These are phyloP conservation scores for Empidonax alnorum DNA, from an alignment of 2,113 vertebrate species.

Conservation along the genomic window DNA sequence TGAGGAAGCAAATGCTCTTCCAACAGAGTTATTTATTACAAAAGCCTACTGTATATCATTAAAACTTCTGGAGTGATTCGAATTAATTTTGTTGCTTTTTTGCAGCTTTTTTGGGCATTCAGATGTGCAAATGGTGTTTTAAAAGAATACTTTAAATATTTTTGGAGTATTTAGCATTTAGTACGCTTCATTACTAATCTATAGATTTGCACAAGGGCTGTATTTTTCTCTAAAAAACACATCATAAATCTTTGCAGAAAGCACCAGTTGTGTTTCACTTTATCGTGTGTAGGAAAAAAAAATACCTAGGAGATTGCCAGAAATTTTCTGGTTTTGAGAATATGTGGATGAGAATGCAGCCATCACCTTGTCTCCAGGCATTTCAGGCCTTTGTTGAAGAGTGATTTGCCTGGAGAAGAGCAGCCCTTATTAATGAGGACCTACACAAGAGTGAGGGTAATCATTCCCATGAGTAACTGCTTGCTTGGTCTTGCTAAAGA, in stretches of 20 bases:
- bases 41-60: not conserved
- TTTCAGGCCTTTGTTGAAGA: not conserved
- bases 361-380: not conserved
- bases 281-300: not conserved
- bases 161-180: not conserved
- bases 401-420: not conserved
- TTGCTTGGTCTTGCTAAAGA: not conserved
- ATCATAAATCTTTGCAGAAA: not conserved
- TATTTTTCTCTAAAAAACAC: not conserved
- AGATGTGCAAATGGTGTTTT: not conserved
- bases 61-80: not conserved
- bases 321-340: not conserved
- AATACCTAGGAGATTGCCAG: not conserved
- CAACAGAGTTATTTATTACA: not conserved
- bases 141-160: not conserved
- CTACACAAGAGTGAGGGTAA: not conserved
- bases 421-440: not conserved
- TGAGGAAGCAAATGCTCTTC: not conserved
- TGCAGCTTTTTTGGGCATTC: not conserved
- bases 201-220: not conserved
- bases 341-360: not conserved
- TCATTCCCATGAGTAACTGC: not conserved
- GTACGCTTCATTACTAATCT: not conserved
- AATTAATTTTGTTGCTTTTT: not conserved
- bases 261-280: not conserved